A percentile compares a stretch with the other conserved stretches of the same genome.
phyloP scores from a whole-genome alignment of 2,797 vertebrate genomes.

The Sciurus carolinensis region DNA sequence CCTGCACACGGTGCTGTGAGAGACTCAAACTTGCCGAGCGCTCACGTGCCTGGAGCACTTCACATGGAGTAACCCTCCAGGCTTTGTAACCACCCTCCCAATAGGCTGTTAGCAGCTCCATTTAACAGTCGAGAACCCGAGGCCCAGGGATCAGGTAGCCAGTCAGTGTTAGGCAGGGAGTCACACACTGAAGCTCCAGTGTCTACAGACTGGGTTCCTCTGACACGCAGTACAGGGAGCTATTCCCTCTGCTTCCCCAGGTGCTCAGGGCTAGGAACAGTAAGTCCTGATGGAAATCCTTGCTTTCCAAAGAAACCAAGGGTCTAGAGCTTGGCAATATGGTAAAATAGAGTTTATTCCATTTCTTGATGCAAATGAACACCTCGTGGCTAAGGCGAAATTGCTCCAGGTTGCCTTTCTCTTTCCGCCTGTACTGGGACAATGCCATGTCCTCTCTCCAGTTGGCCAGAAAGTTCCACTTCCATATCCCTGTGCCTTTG shows the following conservation, averaged over 20 bases:
- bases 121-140: neutral
- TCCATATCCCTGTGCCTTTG: neutral
- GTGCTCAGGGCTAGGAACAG: neutral
- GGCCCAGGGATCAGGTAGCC: neutral
- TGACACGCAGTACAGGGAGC: neutral
- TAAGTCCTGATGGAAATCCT: neutral
- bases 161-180: neutral
- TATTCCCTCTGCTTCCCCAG: neutral
- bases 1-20: neutral
- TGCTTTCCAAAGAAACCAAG: neutral
- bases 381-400: neutral
- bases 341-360: neutral
- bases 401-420: neutral
- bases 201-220: neutral
- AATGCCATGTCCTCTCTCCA: neutral
- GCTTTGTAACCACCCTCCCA: neutral
- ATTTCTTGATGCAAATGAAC: neutral
- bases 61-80: neutral
- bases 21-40: neutral
- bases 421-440: neutral
- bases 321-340: neutral
- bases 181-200: neutral
- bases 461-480: neutral
- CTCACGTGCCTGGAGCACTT: neutral
- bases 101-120: neutral